Base-by-base conservation (phyloP, 2,113 vertebrate species). In the Tragulus kanchil region DNA sequence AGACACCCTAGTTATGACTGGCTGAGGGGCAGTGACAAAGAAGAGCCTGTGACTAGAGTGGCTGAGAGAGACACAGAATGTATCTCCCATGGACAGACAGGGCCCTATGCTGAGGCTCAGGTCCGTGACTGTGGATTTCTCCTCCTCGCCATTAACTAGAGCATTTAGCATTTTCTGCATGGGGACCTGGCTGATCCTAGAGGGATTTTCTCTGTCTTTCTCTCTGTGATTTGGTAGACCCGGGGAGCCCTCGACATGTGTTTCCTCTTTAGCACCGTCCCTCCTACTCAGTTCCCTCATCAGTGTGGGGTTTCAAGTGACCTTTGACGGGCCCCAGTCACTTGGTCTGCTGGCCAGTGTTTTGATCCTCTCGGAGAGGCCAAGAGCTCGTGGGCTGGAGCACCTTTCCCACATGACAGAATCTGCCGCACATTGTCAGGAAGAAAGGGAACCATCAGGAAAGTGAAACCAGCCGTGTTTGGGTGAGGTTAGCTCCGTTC, bases 11-110 rank as follows among this genome's bases (percentile, higher is more conserved):
- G 58, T 81, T 93, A 78, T 93, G 73, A 59, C 48, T 65, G 54
- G 89, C 95, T 77, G 86, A 95, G 81, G 87, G 87, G 59, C 45
- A 87, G 71, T 23, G 45, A 93, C 89, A 95, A 79, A 87, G 94
- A 93, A 48, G 36, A 54, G 36, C 62, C 82, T 89, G 59, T 79
- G 42, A 42, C 56, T 88, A 45, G n/a, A 86, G 73, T 52, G 14
- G 67, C 86, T 25, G 42, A 85, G 75, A 78, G 83, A 96, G 83
- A 21, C 71, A 65, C 48, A 69, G 73, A 93, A 31, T 26, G 85
- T 1, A 1, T 79, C 50, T 89, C 25, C 50, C 73, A 23, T 17
- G 0, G 4, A 82, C 87, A 56, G 31, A 42, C 31, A 58, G 59
- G 94, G 21, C 1, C 2, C 25, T 28, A 14, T 58, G 77, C 81